phyloP scores from a whole-genome alignment of 2,888 invertebrate species.

The Tineola bisselliella region DNA sequence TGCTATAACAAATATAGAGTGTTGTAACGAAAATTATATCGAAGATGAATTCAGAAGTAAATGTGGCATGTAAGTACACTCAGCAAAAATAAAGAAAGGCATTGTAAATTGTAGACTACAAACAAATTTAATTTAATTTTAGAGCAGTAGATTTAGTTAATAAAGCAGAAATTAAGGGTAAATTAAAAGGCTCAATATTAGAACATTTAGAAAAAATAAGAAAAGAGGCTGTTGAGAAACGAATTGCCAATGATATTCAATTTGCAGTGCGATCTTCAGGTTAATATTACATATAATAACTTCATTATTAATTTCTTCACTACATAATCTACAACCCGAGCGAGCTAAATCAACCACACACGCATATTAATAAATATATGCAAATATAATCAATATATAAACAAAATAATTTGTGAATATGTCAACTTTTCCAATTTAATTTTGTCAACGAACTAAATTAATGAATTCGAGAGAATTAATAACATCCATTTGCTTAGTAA shows the following conservation, averaged over 20 bases:
- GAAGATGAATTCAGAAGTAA: slow-evolving; percentile 55
- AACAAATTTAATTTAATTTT: slow-evolving; percentile 19
- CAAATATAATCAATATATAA: no score
- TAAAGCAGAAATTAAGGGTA: slow-evolving; percentile 38
- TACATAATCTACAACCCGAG: no score
- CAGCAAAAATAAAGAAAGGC: no score
- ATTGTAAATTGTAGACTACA: background rate
- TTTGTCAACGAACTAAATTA: no score
- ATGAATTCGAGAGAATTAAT: no score
- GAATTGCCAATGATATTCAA: slow-evolving; percentile 34
- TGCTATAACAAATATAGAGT: slow-evolving; percentile 59
- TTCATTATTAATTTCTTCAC: no score
- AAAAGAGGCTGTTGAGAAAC: slow-evolving; percentile 29
- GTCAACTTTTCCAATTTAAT: no score
- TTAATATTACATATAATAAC: slow-evolving; percentile 19
- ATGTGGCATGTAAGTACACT: slow-evolving; percentile 48
- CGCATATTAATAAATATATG: no score
- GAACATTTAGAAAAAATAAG: slow-evolving; percentile 34
- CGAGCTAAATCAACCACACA: no score
- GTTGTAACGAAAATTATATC: slow-evolving; percentile 56
- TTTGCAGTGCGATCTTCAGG: slow-evolving; percentile 75
- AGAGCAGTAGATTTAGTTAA: slow-evolving; percentile 56
- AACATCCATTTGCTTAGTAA: no score
- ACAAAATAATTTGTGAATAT: no score
- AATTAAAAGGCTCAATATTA: slow-evolving; percentile 43